phyloP scores from a whole-genome alignment of 2,888 invertebrate species.

The Amitus sp. region DNA sequence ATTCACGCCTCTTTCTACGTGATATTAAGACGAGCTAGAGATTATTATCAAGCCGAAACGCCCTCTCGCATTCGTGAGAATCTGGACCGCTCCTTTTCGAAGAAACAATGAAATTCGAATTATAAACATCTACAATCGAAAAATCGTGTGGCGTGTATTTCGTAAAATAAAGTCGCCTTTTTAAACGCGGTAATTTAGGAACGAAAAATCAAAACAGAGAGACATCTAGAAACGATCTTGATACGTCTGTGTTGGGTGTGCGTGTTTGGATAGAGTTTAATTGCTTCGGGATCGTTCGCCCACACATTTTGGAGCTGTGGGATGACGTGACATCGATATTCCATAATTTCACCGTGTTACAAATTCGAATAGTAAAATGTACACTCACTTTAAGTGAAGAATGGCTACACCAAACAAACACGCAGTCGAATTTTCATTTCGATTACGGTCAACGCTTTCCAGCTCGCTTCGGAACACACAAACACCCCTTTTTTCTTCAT shows the following conservation, averaged over 20 bases:
- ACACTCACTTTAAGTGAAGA: constrained; percentile 42
- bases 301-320: constrained; percentile 41
- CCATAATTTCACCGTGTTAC: constrained; percentile 25
- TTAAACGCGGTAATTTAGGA: too few species aligned
- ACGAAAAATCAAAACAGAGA: constrained; percentile 4
- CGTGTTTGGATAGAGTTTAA: constrained; percentile 55
- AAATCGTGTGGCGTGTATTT: constrained; percentile 20
- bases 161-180: constrained; percentile 37
- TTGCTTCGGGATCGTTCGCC: constrained; percentile 39
- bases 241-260: constrained; percentile 50
- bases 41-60: constrained; percentile 20
- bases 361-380: constrained; percentile 48
- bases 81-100: constrained; percentile 28
- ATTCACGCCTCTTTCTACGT: constrained; percentile 19
- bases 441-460: constrained; percentile 43
- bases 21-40: constrained; percentile 22
- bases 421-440: constrained; percentile 45
- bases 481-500: constrained; percentile 52
- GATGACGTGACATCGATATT: constrained; percentile 34
- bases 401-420: constrained; percentile 52
- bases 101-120: too few species aligned
- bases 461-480: constrained; percentile 55
- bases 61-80: constrained; percentile 19
- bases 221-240: neutral
- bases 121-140: too few species aligned